Evolutionary conservation across 2,888 invertebrate species (phyloP).

Genomic region (Brassicogethes aeneus): DNA sequence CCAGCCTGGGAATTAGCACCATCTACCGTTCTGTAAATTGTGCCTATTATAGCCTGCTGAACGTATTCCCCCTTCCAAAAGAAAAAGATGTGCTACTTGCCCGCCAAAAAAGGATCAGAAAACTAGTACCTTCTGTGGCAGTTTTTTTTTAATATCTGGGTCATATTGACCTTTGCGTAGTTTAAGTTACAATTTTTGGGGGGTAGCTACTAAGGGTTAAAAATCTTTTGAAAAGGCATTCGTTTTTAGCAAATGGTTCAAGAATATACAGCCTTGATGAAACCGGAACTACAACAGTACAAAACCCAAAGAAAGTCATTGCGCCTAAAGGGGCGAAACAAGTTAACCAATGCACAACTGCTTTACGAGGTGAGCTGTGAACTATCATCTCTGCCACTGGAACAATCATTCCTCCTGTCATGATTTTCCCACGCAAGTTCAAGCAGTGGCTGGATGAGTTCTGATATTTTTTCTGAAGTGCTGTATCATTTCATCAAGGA

Average conservation of each 20-base stretch:
- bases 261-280: constrained; percentile 19
- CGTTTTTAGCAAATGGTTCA: constrained; percentile 12
- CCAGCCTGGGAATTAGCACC: no score
- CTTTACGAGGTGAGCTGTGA: constrained; percentile 28
- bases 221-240: constrained; percentile 6
- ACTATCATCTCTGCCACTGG: constrained; percentile 27
- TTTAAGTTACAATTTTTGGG: no score
- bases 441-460: constrained; percentile 31
- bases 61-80: constrained; percentile 5
- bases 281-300: constrained; percentile 15
- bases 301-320: constrained; percentile 14
- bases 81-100: constrained; percentile 5
- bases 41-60: no score
- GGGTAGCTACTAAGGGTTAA: no score
- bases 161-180: no score
- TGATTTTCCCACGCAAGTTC: constrained; percentile 29
- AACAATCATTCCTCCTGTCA: constrained; percentile 21
- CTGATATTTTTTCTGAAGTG: constrained; percentile 25
- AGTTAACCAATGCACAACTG: constrained; percentile 28
- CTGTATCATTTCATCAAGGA: constrained; percentile 28
- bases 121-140: no score
- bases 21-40: no score
- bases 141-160: no score
- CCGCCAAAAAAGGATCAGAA: constrained; percentile 2
- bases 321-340: constrained; percentile 17